Evolutionary conservation across 2,888 invertebrate species (phyloP).

Genomic region (Seira ritae): DNA sequence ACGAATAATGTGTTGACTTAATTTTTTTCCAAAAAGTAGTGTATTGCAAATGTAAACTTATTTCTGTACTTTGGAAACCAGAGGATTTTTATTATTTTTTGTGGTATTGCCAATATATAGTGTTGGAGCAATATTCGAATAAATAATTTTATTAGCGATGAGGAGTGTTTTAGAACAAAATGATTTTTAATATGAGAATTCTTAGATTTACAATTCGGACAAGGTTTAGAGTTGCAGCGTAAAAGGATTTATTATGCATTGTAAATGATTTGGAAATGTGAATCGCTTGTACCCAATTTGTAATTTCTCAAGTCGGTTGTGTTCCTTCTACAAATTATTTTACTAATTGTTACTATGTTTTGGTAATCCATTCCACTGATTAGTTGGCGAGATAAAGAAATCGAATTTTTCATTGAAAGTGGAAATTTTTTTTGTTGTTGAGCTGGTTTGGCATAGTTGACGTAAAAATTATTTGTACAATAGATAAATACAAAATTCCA

Average conservation of each 20-base stretch:
- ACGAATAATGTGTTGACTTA: constrained; percentile 1
- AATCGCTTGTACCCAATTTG: background rate
- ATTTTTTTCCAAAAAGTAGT: background rate
- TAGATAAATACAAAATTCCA: too few relatives aligned
- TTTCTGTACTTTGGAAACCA: background rate
- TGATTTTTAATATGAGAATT: background rate
- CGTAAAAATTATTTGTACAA: too few relatives aligned
- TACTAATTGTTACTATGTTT: background rate
- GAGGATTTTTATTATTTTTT: constrained; percentile 9
- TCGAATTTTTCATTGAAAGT: constrained; percentile 5
- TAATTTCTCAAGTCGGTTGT: background rate
- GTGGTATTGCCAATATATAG: constrained; percentile 52
- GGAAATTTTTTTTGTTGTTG: constrained; percentile 18
- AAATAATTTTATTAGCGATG: constrained; percentile 6
- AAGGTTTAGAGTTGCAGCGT: background rate
- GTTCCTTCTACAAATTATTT: background rate
- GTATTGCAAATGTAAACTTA: background rate
- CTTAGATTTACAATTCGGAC: constrained; percentile 4
- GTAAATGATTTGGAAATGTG: background rate
- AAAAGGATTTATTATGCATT: background rate
- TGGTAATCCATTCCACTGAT: constrained; percentile 46
- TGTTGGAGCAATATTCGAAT: background rate
- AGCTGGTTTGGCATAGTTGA: too few relatives aligned
- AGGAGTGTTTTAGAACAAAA: background rate
- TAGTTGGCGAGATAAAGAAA: constrained; percentile 51